Conservation (phyloP, 1,140 invertebrate genomes). For the Euura saliciscinereae region DNA sequence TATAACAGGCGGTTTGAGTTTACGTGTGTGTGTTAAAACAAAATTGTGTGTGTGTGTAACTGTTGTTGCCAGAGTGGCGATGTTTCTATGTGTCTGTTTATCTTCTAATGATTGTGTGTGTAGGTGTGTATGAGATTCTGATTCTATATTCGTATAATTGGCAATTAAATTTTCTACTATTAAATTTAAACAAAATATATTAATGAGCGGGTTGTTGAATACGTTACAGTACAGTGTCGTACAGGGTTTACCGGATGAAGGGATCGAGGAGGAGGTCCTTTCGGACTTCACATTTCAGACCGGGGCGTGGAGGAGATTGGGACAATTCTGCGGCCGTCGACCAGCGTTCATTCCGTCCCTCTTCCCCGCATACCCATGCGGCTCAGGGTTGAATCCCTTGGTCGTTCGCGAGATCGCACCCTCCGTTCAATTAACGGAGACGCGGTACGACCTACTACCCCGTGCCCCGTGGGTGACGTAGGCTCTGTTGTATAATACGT, state of each 20-base stretch:
- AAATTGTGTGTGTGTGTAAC: no score
- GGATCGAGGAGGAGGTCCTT: neutral
- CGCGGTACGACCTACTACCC: constrained; percentile 15
- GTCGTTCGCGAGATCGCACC: constrained; percentile 31
- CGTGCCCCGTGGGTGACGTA: neutral
- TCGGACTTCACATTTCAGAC: neutral
- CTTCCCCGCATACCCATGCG: neutral
- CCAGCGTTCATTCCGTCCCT: constrained; percentile 29
- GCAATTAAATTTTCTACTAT: no score
- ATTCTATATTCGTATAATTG: no score
- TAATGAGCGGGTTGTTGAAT: no score
- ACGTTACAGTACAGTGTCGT: no score
- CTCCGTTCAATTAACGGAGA: constrained; percentile 36
- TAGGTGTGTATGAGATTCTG: no score
- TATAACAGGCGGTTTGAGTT: no score
- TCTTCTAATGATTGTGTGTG: no score
- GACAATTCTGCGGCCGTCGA: constrained; percentile 38
- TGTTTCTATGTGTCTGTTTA: no score
- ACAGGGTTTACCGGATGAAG: neutral
- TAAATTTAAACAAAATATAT: no score
- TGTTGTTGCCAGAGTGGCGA: no score
- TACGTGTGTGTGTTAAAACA: no score
- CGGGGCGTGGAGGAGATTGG: constrained; percentile 28
- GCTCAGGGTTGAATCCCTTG: constrained; percentile 21
- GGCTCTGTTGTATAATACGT: neutral